Evolutionary conservation across 2,113 vertebrate species (phyloP).

Genomic region (Parotia lawesii): DNA sequence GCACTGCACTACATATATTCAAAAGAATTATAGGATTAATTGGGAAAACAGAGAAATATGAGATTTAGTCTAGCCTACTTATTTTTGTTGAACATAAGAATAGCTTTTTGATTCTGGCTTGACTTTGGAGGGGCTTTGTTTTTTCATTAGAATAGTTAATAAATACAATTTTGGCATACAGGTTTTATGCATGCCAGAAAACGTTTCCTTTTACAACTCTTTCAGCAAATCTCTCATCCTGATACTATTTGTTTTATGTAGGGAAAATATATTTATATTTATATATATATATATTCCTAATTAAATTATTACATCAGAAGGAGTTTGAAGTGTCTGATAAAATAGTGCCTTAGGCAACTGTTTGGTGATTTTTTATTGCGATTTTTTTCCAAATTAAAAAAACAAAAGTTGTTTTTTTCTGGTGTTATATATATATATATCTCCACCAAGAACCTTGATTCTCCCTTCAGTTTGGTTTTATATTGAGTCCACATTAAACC

Average conservation of each 20-base stretch:
- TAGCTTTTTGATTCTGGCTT: neutral
- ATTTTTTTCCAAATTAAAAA: neutral
- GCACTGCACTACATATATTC: neutral
- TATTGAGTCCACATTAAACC: neutral
- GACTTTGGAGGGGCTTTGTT: accelerated
- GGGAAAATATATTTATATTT: neutral
- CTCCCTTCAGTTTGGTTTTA: neutral
- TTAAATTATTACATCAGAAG: neutral
- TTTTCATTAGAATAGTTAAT: neutral
- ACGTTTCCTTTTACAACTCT: neutral
- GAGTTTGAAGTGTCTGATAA: neutral
- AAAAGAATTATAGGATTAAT: neutral
- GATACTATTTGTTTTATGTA: neutral
- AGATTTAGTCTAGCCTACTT: neutral
- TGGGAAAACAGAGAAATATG: neutral
- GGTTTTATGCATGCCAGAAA: neutral
- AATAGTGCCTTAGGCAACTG: neutral
- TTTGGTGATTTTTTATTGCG: neutral
- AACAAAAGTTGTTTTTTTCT: neutral
- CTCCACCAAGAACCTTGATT: neutral
- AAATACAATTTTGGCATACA: neutral
- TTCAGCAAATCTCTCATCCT: neutral
- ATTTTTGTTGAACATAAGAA: neutral
- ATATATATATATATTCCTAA: neutral
- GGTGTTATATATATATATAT: no score